phyloP scores from a whole-genome alignment of 2,888 invertebrate genomes.

The Rotaria sp. region DNA sequence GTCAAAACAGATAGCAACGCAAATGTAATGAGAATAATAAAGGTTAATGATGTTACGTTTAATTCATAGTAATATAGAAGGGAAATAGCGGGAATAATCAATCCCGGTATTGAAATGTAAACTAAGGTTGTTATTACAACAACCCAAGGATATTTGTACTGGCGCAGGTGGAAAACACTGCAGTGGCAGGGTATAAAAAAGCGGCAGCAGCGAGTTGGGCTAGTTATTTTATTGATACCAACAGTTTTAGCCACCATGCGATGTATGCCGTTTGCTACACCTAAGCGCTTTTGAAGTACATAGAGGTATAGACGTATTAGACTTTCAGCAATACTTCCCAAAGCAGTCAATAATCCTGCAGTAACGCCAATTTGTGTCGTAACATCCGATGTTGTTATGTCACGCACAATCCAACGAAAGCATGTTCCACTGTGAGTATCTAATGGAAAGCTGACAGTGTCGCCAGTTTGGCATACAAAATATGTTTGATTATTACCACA shows the following conservation, averaged over 20 bases:
- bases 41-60: background rate
- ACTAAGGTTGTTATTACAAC: background rate
- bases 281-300: background rate
- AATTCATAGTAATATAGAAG: background rate
- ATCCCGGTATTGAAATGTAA: background rate
- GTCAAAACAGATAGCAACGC: background rate
- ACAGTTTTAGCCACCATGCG: background rate
- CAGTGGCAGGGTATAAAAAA: background rate
- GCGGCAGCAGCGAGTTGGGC: background rate
- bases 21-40: background rate
- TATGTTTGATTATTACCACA: background rate
- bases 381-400: background rate
- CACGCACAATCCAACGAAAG: background rate
- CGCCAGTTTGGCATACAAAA: background rate
- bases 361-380: background rate
- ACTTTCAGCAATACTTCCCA: background rate
- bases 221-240: background rate
- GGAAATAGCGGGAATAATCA: background rate
- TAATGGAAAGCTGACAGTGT: background rate
- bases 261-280: background rate
- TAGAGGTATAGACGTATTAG: background rate
- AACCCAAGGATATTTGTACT: background rate
- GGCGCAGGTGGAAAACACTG: background rate
- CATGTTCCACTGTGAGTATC: background rate
- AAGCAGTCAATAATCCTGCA: background rate